phyloP scores from a whole-genome alignment of 2,113 vertebrate genomes.

The Ciconia maguari region DNA sequence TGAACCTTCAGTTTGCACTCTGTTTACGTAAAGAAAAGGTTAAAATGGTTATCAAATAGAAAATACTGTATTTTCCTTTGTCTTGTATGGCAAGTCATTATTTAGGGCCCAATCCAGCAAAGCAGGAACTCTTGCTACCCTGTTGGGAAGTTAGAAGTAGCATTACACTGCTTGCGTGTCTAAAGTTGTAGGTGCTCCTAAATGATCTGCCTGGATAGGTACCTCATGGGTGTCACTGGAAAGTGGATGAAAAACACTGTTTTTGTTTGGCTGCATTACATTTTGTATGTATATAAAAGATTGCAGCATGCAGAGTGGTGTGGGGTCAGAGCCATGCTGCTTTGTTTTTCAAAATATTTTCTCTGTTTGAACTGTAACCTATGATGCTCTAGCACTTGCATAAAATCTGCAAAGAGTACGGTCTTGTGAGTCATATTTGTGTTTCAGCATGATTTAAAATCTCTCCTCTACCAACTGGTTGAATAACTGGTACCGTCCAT shows the following conservation, averaged over 20 bases:
- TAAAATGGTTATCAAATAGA: background rate
- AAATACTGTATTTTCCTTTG: background rate
- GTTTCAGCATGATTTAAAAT: background rate
- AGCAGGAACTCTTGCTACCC: background rate
- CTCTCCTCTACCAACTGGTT: background rate
- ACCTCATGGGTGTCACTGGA: background rate
- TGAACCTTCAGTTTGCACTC: background rate
- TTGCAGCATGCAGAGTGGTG: background rate
- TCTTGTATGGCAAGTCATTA: background rate
- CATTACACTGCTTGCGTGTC: background rate
- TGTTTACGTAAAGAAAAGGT: background rate
- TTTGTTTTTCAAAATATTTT: background rate
- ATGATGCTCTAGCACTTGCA: background rate
- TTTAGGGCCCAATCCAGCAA: background rate
- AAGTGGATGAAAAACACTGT: background rate
- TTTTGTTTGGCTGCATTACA: background rate
- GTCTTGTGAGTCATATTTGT: background rate
- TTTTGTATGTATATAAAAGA: background rate
- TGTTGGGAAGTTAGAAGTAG: background rate
- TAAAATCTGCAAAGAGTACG: background rate
- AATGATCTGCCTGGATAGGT: background rate
- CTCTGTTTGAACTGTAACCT: background rate
- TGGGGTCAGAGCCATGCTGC: background rate
- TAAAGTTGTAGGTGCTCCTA: background rate
- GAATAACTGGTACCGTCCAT: background rate